Evolutionary conservation across 2,888 invertebrate species (phyloP), one percentile per base, ranked within the genome.

Genomic region (Tridacna gigas): DNA sequence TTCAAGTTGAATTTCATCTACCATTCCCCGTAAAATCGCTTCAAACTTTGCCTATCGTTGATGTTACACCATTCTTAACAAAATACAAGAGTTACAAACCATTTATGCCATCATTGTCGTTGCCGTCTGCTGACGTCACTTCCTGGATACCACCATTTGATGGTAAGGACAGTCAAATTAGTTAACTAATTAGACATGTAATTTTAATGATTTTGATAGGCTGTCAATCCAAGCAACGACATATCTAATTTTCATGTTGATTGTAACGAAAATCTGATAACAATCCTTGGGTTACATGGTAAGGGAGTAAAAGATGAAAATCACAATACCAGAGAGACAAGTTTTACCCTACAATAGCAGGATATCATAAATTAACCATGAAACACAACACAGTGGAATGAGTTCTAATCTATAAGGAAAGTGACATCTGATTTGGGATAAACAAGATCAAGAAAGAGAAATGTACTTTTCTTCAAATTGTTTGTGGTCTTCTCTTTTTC

Each of bases 111-210:
- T 66, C 81, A 20, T 67, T 88, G 89, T 96, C 97, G 91, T 96
- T 97, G 88, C 97, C 97, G 0, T 96, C 86, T 20, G 81, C 96
- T 37, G 97, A 98, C 94, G 96, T 97, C 0, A 96, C 96, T 56
- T 74, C 97, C 84, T 96, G 97, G 96, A 92, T 98, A 90, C 98
- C 98, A 71, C 98, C 98, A 4, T 98, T 97, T 94, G 96, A 96
- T 95, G 97, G 98, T 98, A 95, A 95, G 74, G 9, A 22, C 2
- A 56, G 56, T 3, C 20, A 56, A 20, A 56, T 56, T 15, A 3
- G 9, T 20, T 56, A 56, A 37, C 37, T 37, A 37, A 15, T 20
- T 56, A 15, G 18, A 20, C 56, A 56, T 56, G 18, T 56, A 56
- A 56, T 37, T 37, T 7, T 37, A 37, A 37, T 37, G 37, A 37